phyloP scores from a whole-genome alignment of 2,797 vertebrate genomes.

The Cryptoblepharus egeriae region DNA sequence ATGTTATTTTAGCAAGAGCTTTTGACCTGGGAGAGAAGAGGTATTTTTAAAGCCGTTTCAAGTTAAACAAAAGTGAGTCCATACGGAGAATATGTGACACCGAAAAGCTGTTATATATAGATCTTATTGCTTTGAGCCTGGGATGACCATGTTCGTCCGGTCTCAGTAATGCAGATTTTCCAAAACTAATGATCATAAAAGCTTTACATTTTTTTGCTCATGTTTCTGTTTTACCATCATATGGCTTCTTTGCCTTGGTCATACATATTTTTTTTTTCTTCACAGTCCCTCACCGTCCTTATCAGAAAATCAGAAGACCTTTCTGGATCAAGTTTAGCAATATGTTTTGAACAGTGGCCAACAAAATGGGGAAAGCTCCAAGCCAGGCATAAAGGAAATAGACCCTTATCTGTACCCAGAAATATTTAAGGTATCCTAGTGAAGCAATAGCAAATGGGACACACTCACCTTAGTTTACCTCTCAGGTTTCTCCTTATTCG shows the following conservation, averaged over 20 bases:
- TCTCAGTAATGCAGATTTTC: slow-evolving; percentile 16
- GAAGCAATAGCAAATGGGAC: neutral
- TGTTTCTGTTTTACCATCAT: neutral
- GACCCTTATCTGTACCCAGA: neutral
- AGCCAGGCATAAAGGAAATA: neutral
- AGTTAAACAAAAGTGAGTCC: slow-evolving; percentile 11
- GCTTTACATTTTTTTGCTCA: slow-evolving; percentile 22
- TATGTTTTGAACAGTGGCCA: neutral
- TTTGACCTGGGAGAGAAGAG: slow-evolving; percentile 42
- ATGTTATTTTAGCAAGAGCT: slow-evolving; percentile 18
- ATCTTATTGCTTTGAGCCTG: slow-evolving; percentile 37
- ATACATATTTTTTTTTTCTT: neutral
- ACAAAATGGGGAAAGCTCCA: neutral
- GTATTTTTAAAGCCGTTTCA: slow-evolving; percentile 35
- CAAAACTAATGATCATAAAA: slow-evolving; percentile 31
- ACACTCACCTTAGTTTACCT: neutral
- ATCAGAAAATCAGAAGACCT: neutral
- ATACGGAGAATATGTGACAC: slow-evolving; percentile 6
- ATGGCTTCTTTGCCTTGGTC: neutral
- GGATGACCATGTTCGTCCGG: slow-evolving; percentile 27
- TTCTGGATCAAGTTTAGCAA: too few species aligned
- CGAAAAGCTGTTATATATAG: slow-evolving; percentile 9
- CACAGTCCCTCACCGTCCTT: slow-evolving; percentile 14
- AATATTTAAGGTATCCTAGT: neutral
- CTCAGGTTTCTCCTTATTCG: neutral